phyloP scores from a whole-genome alignment of 2,797 vertebrate genomes.

The Clarias pachynema region DNA sequence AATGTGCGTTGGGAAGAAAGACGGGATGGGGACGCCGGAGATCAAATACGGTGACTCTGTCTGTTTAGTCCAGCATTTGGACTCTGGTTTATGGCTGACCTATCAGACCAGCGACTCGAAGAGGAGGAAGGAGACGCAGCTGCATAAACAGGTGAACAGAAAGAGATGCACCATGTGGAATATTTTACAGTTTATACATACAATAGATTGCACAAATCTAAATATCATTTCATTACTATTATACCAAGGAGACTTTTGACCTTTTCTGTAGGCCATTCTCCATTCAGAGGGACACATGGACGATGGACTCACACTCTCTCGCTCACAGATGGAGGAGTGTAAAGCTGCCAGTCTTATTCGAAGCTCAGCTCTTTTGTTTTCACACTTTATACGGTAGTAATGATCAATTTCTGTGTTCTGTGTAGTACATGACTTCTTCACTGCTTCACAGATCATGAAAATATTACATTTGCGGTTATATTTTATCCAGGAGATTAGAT shows the following conservation, averaged over 20 bases:
- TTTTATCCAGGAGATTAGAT: conserved; percentile 80
- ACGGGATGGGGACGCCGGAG: conserved; percentile 90
- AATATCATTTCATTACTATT: neutral
- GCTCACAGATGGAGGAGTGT: conserved; percentile 90
- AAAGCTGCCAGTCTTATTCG: conserved; percentile 88
- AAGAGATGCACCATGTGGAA: neutral
- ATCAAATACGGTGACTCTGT: conserved; percentile 96
- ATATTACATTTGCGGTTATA: neutral
- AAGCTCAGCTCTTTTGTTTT: conserved; percentile 86
- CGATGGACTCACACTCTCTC: conserved; percentile 90
- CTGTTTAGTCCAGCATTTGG: conserved; percentile 90
- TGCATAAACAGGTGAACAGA: conserved; percentile 82
- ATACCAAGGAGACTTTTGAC: neutral
- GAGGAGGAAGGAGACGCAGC: conserved; percentile 78
- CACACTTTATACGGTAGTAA: conserved; percentile 83
- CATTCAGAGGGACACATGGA: conserved; percentile 97
- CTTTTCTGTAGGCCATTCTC: conserved; percentile 84
- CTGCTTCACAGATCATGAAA: neutral
- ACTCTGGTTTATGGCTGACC: conserved; percentile 89
- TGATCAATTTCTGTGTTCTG: neutral
- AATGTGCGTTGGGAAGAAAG: conserved; percentile 76
- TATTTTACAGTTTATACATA: neutral
- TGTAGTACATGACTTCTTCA: neutral
- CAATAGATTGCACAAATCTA: too few species aligned
- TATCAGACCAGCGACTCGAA: conserved; percentile 88